These are phyloP conservation scores for Epiperipatus broadwayi DNA, from an alignment of 2,888 invertebrate species.

Conservation along the genomic window DNA sequence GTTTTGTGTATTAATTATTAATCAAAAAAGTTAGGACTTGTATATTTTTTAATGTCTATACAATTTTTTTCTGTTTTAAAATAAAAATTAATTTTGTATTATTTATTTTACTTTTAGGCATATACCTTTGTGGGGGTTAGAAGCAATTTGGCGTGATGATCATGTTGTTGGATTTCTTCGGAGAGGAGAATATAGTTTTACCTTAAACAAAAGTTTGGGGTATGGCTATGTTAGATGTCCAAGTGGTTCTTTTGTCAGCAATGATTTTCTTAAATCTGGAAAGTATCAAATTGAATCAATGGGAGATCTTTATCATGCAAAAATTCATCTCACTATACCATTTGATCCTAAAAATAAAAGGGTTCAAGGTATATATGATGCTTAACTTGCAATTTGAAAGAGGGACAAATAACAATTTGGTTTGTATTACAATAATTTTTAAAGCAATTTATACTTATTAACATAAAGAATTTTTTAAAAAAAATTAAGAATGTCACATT, in stretches of 20 bases:
- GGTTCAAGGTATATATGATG: slow-evolving; percentile 40
- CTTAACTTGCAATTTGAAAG: too few relatives aligned
- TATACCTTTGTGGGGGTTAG: slow-evolving; percentile 61
- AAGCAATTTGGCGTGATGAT: slow-evolving; percentile 49
- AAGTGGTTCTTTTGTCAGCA: slow-evolving; percentile 33
- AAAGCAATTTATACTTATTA: too few relatives aligned
- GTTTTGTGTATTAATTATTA: too few relatives aligned
- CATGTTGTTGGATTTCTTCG: slow-evolving; percentile 55
- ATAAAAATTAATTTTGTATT: too few relatives aligned
- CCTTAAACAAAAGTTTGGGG: slow-evolving; percentile 39
- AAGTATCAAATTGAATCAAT: slow-evolving; percentile 59
- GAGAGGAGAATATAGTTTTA: slow-evolving; percentile 55
- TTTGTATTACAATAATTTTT: too few relatives aligned
- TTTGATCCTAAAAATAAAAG: slow-evolving; percentile 61
- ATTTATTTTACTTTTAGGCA: too few relatives aligned
- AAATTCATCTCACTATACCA: slow-evolving; percentile 48
- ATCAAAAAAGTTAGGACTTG: too few relatives aligned
- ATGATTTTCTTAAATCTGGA: slow-evolving; percentile 46
- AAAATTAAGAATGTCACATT: too few relatives aligned
- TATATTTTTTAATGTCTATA: too few relatives aligned
- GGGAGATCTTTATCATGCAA: slow-evolving; percentile 50
- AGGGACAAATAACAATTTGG: too few relatives aligned
- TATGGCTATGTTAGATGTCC: slow-evolving; percentile 36
- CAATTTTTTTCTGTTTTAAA: too few relatives aligned
- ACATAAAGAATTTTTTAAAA: too few relatives aligned